phyloP scores from a whole-genome alignment of 2,797 vertebrate species.

The Percopsis omiscomaycus region DNA sequence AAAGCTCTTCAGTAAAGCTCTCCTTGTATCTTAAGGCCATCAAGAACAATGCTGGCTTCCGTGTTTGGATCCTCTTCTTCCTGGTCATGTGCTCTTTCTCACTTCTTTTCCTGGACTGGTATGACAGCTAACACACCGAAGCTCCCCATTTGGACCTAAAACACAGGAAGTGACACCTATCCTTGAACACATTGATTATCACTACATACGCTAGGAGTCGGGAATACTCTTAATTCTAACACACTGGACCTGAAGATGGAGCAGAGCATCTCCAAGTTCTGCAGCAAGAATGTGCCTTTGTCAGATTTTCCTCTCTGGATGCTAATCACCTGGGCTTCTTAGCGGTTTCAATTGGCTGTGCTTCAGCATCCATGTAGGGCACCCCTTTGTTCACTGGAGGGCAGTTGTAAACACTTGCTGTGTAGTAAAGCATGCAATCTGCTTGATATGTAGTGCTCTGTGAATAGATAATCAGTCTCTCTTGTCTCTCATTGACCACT shows the following conservation, averaged over 20 bases:
- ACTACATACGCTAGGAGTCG: neutral
- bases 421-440: neutral
- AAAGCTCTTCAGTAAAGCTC: neutral
- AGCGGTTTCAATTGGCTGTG: neutral
- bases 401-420: slow-evolving; percentile 1
- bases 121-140: slow-evolving; percentile 84
- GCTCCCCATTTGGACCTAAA: slow-evolving; percentile 14
- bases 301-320: slow-evolving; percentile 15
- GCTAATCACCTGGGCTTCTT: slow-evolving; percentile 6
- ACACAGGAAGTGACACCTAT: slow-evolving; percentile 16
- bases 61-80: slow-evolving; percentile 99
- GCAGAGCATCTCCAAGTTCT: neutral
- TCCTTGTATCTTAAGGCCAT: slow-evolving; percentile 82
- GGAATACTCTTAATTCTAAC: slow-evolving; percentile 17
- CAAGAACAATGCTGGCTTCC: slow-evolving; percentile 98
- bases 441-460: slow-evolving; percentile 17
- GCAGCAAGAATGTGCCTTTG: slow-evolving; percentile 9
- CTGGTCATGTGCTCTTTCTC: slow-evolving; percentile 99
- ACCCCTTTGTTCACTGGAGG: slow-evolving; percentile 21
- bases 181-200: slow-evolving; percentile 16
- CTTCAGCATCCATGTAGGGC: slow-evolving; percentile 13
- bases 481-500: slow-evolving; percentile 10
- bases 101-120: slow-evolving; percentile 97
- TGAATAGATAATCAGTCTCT: slow-evolving; percentile 13
- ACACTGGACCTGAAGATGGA: slow-evolving; percentile 14